phyloP scores from a whole-genome alignment of 2,113 vertebrate species.

The Myrmophylax atrothorax region DNA sequence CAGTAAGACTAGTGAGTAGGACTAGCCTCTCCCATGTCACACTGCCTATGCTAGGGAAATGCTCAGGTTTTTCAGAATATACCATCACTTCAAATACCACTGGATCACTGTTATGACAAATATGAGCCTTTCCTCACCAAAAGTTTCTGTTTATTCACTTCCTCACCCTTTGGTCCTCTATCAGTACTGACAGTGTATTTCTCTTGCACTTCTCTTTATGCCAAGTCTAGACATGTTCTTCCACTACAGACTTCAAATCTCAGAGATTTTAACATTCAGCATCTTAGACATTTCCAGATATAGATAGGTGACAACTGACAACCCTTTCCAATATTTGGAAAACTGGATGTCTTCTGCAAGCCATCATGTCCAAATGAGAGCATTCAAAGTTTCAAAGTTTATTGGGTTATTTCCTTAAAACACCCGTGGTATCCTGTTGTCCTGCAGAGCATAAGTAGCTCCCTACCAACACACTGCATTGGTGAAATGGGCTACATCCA shows the following conservation, averaged over 20 bases:
- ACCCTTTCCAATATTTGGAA: not conserved
- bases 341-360: not conserved
- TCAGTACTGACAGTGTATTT: not conserved
- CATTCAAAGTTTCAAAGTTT: not conserved
- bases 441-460: not conserved
- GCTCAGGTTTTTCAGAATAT: not conserved
- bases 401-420: not conserved
- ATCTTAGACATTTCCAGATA: not conserved
- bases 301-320: not conserved
- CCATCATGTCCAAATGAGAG: not conserved
- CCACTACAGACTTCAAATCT: not conserved
- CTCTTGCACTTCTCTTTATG: not conserved
- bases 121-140: not conserved
- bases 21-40: not conserved
- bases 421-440: not conserved
- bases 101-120: not conserved
- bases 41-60: not conserved
- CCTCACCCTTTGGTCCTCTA: not conserved
- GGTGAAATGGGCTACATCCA: accelerated
- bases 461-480: no score
- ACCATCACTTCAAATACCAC: not conserved
- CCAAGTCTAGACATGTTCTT: not conserved
- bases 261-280: not conserved
- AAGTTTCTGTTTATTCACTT: not conserved
- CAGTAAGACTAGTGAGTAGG: not conserved